A percentile compares a stretch with the other conserved stretches of the same genome.
phyloP scores from a whole-genome alignment of 2,888 invertebrate genomes.

The Pherbina coryleti region DNA sequence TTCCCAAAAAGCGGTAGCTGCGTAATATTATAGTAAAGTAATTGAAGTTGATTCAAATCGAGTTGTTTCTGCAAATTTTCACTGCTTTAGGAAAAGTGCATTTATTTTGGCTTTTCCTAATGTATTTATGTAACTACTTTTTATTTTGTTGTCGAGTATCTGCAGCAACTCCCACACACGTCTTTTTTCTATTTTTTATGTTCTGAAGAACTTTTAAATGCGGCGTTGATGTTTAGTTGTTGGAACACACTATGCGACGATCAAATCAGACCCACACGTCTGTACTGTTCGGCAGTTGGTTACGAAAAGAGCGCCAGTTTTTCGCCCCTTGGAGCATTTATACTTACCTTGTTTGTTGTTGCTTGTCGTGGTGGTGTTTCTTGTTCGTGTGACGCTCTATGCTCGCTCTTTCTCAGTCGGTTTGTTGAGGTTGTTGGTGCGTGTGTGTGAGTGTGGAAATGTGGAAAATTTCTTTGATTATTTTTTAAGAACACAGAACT shows the following conservation, averaged over 20 bases:
- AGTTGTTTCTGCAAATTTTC: constrained; percentile 29
- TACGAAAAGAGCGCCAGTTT: constrained; percentile 60
- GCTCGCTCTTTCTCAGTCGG: not conserved
- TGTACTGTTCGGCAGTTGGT: constrained; percentile 56
- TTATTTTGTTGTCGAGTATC: constrained; percentile 42
- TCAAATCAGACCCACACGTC: constrained; percentile 54
- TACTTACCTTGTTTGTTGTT: constrained; percentile 42
- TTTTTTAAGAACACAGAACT: not conserved
- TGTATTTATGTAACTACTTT: constrained; percentile 54
- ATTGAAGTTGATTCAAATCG: not conserved
- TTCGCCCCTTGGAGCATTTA: constrained; percentile 53
- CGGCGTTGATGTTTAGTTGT: constrained; percentile 32
- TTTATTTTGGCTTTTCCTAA: not conserved
- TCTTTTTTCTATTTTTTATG: constrained; percentile 40
- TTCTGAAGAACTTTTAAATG: constrained; percentile 46
- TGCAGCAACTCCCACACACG: constrained; percentile 27
- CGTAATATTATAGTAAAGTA: not conserved
- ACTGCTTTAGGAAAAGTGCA: not conserved
- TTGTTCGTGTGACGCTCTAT: not conserved
- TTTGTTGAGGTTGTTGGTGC: not conserved
- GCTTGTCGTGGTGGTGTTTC: not conserved
- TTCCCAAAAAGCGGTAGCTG: constrained; percentile 43
- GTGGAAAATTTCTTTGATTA: not conserved
- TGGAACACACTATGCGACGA: constrained; percentile 46
- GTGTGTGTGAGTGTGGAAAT: constrained; percentile 1